Evolutionary conservation across 2,113 vertebrate genomes (phyloP), one percentile per base, ranked within the genome.

Genomic region (Gallinago jamesoni): DNA sequence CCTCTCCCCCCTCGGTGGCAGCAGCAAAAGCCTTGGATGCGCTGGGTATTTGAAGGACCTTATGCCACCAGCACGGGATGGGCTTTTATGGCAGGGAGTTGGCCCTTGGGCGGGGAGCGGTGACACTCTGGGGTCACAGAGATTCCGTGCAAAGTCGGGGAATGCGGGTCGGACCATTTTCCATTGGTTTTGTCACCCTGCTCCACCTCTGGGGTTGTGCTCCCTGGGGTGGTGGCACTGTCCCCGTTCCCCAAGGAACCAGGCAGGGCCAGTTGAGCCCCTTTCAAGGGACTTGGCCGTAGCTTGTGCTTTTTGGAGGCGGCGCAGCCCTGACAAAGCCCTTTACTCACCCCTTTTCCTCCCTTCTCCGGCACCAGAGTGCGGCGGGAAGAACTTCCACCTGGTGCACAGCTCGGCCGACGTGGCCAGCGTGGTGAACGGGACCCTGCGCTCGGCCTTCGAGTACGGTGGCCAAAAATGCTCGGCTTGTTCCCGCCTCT

Each of bases 331-430:
- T 5, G 28, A 1, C 64, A 4, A 1, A 39, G 39, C 41, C 16
- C 68, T 45, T 72, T 20, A 1, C 50, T 14, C 2, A 0, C 22
- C 17, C 16, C 33, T n/a, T 37, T 37, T 3, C 13, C 45, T 84
- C 33, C 4, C 27, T 5, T 27, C 59, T 56, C 35, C 1, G 10
- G 1, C 8, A 2, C 30, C 95, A 99, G 99, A 99, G 96, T 99
- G 99, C 2, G 99, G 99, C 0, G 99, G 99, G 76, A 99, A 99
- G 98, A 99, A 99, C 93, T 99, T 99, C 98, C 99, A 99, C 97
- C 99, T 99, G 0, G 98, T 99, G 27, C 99, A 99, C 97, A 66
- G 87, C 89, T 99, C 99, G 0, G 99, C 99, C 0, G 98, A 99
- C 0, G 92, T 99, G 43, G 87, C 56, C 89, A 99, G 98, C 24